Evolutionary conservation across 1,140 invertebrate species (phyloP), one percentile per base, ranked within the genome.

Genomic region (Caenorhabditis brenneri): DNA sequence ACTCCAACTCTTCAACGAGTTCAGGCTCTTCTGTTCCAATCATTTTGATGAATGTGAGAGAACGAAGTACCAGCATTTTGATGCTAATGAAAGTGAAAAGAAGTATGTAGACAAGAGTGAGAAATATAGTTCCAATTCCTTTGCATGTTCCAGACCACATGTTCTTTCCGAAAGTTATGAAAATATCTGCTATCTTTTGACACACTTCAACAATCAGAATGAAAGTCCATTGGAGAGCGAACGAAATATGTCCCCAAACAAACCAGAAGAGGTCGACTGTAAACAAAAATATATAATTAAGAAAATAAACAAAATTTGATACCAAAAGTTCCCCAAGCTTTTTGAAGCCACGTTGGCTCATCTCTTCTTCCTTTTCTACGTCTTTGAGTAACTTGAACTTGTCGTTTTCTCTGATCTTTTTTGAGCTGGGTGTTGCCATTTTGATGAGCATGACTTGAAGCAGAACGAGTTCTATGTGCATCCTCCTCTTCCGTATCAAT

Each of bases 141-240:
- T 42, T 39, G 29, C 65, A 74, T 42, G 65, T 24, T 42, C 36
- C 36, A 27, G n/a, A 1, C 65, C 65, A 74, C 33, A 74, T 22
- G 15, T n/a, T 74, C 12, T 24, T 74, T 74, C 65, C 65, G 24
- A 19, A 74, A 42, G 15, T 74, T 19, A 74, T 31, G 29, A 74
- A 74, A 1, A 74, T 39, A n/a, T 74, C 65, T 4, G 65, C 36
- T 39, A 74, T 74, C 33, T 31, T 74, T 74, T 74, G 65, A 46
- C 65, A 74, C 22, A 74, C 65, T 74, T 74, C 65, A 22, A 74
- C 65, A n/a, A 74, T 74, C 9, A 74, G 65, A 12, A 74, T 31
- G 27, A 74, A 74, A 15, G 65, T 74, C 65, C 65, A 74, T n/a
- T 74, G 65, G 19, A 74, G 65, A 19, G 12, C 36, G 46, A 74